Conservation (phyloP, 2,797 vertebrate species). For the Gallinago solitaria region DNA sequence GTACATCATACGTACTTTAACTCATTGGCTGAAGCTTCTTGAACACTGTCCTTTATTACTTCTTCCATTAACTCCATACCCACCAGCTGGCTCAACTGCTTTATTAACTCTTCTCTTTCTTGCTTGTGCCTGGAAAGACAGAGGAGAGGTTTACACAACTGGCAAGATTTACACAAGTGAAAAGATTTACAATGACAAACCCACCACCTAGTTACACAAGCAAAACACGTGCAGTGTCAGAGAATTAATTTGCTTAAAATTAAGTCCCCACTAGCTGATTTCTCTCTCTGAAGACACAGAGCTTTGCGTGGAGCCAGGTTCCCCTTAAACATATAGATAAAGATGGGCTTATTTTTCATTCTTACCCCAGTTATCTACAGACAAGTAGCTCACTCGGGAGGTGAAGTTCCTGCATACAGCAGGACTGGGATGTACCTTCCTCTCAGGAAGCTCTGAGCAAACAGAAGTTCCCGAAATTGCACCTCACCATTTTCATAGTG, state of each 20-base stretch:
- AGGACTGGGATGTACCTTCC: background rate
- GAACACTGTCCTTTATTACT: conserved; percentile 79
- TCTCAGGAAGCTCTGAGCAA: background rate
- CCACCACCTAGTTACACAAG: background rate
- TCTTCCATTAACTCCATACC: conserved; percentile 81
- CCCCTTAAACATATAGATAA: background rate
- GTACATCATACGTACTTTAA: conserved; percentile 78
- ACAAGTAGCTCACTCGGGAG: background rate
- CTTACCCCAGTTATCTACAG: background rate
- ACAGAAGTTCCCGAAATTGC: background rate
- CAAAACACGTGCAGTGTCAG: fast-evolving
- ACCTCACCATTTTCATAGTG: background rate
- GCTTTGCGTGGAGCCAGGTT: background rate
- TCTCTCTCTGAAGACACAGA: background rate
- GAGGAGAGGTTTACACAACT: background rate
- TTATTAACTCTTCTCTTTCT: conserved; percentile 83
- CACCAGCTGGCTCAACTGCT: conserved; percentile 80
- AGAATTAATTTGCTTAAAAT: background rate
- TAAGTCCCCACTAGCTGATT: background rate
- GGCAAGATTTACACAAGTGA: background rate
- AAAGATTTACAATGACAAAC: background rate
- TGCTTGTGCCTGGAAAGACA: conserved; percentile 78
- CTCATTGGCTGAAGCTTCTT: conserved; percentile 77
- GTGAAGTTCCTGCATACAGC: background rate
- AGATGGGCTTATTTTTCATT: background rate